Evolutionary conservation across 2,888 invertebrate genomes (phyloP).

Genomic region (Drosophila kambysellisi): DNA sequence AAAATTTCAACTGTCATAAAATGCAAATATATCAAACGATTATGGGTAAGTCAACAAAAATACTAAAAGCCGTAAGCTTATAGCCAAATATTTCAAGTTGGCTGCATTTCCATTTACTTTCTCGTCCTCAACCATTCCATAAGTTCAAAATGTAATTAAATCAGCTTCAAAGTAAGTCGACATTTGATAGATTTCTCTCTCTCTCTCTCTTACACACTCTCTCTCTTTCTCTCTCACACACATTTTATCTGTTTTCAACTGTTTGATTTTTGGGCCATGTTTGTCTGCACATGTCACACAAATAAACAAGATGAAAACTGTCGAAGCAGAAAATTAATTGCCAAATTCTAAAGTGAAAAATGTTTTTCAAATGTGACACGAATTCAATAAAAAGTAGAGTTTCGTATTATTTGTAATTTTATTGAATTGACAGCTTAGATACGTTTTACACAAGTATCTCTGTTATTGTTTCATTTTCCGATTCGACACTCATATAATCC

Average conservation of each 20-base stretch:
- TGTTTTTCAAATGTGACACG: slow-evolving; percentile 29
- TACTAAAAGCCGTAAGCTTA: slow-evolving; percentile 11
- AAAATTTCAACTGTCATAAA: slow-evolving; percentile 32
- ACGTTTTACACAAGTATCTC: slow-evolving; percentile 6
- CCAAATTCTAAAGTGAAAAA: slow-evolving; percentile 28
- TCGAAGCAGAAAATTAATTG: slow-evolving; percentile 61
- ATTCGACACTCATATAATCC: background rate
- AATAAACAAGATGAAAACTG: slow-evolving; percentile 49
- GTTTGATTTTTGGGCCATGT: slow-evolving; percentile 33
- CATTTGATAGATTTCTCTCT: slow-evolving; percentile 1
- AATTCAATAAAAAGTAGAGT: slow-evolving; percentile 10
- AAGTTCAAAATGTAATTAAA: slow-evolving; percentile 61
- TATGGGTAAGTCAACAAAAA: slow-evolving; percentile 56
- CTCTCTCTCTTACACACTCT: background rate
- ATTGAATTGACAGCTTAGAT: slow-evolving; percentile 18
- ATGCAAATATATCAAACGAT: background rate
- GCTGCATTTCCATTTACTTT: slow-evolving; percentile 28
- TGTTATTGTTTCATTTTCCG: slow-evolving; percentile 7
- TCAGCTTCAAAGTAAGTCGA: slow-evolving; percentile 52
- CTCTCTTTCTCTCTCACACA: background rate
- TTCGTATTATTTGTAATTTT: slow-evolving; percentile 11
- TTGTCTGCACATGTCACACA: slow-evolving; percentile 35
- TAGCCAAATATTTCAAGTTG: slow-evolving; percentile 33
- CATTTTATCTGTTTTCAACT: background rate
- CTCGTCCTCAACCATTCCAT: background rate